Conservation (phyloP, 2,113 vertebrate species). For the Callaeas wilsoni region DNA sequence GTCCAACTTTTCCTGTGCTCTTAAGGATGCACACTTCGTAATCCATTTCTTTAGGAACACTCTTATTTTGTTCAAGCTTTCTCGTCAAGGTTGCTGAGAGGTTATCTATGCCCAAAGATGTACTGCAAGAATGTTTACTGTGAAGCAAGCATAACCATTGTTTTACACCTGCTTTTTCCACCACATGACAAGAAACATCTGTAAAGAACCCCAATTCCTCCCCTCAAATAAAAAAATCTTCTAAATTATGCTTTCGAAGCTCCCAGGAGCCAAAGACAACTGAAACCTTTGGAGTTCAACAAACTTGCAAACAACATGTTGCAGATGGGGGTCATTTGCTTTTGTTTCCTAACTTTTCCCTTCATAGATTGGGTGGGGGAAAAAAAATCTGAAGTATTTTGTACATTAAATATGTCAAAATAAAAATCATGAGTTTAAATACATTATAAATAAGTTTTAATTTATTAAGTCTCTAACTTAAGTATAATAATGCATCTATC, state of each 20-base stretch:
- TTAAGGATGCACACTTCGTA: background rate
- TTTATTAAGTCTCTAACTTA: background rate
- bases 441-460: slow-evolving; percentile 7
- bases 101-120: background rate
- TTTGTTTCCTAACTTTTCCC: slow-evolving; percentile 27
- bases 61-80: background rate
- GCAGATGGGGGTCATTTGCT: slow-evolving; percentile 52
- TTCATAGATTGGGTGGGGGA: background rate
- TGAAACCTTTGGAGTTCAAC: slow-evolving; percentile 53
- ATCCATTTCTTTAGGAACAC: background rate
- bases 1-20: background rate
- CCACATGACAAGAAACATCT: background rate
- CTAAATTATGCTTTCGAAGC: slow-evolving; percentile 53
- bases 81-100: background rate
- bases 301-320: slow-evolving; percentile 49
- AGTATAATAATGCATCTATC: background rate
- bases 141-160: slow-evolving; percentile 22
- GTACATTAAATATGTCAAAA: background rate
- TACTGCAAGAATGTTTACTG: slow-evolving; percentile 12
- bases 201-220: background rate
- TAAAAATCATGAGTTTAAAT: slow-evolving; percentile 19
- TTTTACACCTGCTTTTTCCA: slow-evolving; percentile 52
- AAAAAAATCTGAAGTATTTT: background rate
- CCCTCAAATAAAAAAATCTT: slow-evolving; percentile 56
- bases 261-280: slow-evolving; percentile 38